These are phyloP conservation scores for Ibycter americanus DNA, from an alignment of 2,797 vertebrate genomes.

Conservation along the genomic window DNA sequence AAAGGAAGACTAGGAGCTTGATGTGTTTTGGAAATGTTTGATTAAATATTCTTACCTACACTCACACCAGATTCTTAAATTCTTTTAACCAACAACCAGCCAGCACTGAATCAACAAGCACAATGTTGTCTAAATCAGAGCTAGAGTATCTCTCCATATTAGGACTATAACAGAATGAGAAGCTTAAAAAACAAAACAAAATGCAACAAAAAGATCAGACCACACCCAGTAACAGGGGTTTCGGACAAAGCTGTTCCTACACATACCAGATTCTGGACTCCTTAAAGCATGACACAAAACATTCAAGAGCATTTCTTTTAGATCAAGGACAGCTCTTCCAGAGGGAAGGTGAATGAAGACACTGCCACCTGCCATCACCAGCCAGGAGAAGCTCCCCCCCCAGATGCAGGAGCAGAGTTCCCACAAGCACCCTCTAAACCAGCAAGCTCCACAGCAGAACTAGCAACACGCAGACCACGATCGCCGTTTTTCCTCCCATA, in stretches of 20 bases:
- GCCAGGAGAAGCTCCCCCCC: neutral
- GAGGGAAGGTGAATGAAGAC: neutral
- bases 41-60: neutral
- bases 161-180: neutral
- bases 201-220: neutral
- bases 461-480: rapidly evolving
- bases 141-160: neutral
- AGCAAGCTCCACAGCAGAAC: rapidly evolving
- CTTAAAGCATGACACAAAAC: neutral
- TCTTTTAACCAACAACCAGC: neutral
- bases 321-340: neutral
- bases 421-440: neutral
- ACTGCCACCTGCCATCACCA: neutral
- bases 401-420: neutral
- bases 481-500: neutral
- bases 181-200: neutral
- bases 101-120: neutral
- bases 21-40: neutral
- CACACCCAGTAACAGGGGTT: neutral
- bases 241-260: neutral
- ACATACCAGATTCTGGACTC: neutral
- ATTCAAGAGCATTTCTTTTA: neutral
- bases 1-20: neutral
- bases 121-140: neutral
- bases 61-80: neutral